Evolutionary conservation across 2,113 vertebrate species (phyloP).

Genomic region (Tonatia bakeri): DNA sequence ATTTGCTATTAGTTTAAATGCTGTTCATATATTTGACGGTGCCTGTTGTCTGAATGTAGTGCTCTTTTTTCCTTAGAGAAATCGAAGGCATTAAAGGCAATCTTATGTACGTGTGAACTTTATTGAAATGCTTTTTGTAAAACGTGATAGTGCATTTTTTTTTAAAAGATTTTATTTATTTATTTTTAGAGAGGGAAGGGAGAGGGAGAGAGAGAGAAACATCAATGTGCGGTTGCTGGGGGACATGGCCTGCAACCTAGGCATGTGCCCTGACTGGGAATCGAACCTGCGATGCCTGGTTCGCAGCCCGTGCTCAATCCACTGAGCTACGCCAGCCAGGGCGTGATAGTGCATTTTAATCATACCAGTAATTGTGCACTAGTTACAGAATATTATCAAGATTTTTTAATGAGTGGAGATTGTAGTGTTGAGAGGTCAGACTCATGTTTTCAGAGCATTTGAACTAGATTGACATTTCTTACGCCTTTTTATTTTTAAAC

Average conservation of each 20-base stretch:
- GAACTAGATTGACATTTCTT: neutral
- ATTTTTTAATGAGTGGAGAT: neutral
- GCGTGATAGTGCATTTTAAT: slow-evolving; percentile 15
- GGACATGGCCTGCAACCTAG: no score
- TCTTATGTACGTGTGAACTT: neutral
- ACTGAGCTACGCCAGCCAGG: no score
- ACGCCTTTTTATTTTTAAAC: neutral
- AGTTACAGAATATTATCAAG: neutral
- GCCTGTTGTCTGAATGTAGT: neutral
- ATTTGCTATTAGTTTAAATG: slow-evolving; percentile 22
- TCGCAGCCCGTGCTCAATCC: no score
- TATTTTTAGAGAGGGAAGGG: no score
- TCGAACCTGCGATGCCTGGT: no score
- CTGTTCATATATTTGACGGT: neutral
- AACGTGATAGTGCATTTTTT: no score
- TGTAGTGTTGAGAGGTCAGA: neutral
- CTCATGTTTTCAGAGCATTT: slow-evolving; percentile 11
- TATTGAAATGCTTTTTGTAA: slow-evolving; percentile 18
- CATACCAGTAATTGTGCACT: neutral
- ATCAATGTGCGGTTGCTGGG: no score
- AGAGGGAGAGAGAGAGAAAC: no score
- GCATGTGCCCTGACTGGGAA: no score
- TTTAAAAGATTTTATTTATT: no score
- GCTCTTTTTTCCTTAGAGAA: neutral
- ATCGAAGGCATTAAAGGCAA: slow-evolving; percentile 4